Evolutionary conservation across 2,113 vertebrate species (phyloP), one percentile per base, ranked within the genome.

Genomic region (Phoenicopterus ruber): DNA sequence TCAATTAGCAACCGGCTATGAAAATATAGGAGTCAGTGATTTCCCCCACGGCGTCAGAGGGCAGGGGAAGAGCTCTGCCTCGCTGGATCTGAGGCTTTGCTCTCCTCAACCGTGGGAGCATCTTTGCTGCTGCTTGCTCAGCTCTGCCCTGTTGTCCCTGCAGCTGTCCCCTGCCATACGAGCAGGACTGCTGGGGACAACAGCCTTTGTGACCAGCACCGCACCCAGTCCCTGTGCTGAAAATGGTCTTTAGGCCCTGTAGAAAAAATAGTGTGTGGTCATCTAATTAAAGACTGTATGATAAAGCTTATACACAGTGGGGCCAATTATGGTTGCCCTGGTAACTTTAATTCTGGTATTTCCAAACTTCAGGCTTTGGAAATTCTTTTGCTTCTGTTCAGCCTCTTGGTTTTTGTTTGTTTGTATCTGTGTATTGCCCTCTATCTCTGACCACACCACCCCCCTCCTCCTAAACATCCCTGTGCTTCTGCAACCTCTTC

Each of bases 221-320:
- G 0, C 91, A 31, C 73, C 59, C 78, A 52, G 2, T 40, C 63
- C 52, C 44, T 79, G 52, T 10, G 16, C 42, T 59, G 61, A 69
- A 62, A 92, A 25, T 63, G 11, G 55, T 89, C 65, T 63, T 62
- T 59, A 59, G 16, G 34, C n/a, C 17, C 4, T 1, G 0, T 7
- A 47, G 47, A 72, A 85, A 82, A 95, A 91, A 72, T 59, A 79
- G 57, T 28, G 76, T 84, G 84, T 91, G 89, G 93, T 79, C 52
- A 49, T 47, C 78, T 95, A 97, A 96, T 93, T 79, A 94, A 91
- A 97, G 86, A 77, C 57, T 0, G 0, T 40, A 54, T 40, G 34
- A 34, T 74, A 73, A 70, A 92, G 19, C 57, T 79, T 84, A 36
- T 52, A n/a, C 20, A 46, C 50, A 66, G 36, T 61, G 57, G 13